Conservation (phyloP, 2,888 invertebrate genomes). For the Tenthredo notha region DNA sequence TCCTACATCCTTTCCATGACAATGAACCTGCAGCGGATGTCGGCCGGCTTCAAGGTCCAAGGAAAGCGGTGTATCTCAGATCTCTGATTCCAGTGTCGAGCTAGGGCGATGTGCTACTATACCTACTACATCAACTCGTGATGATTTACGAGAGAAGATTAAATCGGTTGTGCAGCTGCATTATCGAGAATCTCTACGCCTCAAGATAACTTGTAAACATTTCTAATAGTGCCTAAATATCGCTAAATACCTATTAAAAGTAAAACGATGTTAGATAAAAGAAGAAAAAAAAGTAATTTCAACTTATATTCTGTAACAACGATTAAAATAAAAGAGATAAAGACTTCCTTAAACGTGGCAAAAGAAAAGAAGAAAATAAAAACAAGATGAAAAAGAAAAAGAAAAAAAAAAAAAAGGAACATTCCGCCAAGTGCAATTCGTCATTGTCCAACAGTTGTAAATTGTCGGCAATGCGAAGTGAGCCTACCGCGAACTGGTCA, state of each 20-base stretch:
- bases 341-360: conserved; percentile 8
- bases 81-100: conserved; percentile 54
- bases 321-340: not conserved
- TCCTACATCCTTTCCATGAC: conserved; percentile 62
- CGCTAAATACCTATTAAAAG: not conserved
- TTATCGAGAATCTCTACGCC: conserved; percentile 8
- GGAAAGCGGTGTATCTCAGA: conserved; percentile 23
- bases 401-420: conserved; percentile 17
- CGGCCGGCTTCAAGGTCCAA: conserved; percentile 49
- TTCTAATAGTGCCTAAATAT: conserved; percentile 5
- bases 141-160: conserved; percentile 11
- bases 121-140: not conserved
- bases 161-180: conserved; percentile 53
- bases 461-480: conserved; percentile 13
- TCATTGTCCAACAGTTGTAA: conserved; percentile 46
- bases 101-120: conserved; percentile 42
- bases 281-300: not conserved
- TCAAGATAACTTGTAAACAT: not conserved
- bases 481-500: conserved; percentile 47
- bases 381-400: no score
- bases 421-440: conserved; percentile 17
- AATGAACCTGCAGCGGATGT: conserved; percentile 63
- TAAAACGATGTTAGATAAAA: not conserved
- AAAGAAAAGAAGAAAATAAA: not conserved
- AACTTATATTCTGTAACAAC: not conserved